Conservation (phyloP, 2,888 invertebrate species). For the Euplexia lucipara region DNA sequence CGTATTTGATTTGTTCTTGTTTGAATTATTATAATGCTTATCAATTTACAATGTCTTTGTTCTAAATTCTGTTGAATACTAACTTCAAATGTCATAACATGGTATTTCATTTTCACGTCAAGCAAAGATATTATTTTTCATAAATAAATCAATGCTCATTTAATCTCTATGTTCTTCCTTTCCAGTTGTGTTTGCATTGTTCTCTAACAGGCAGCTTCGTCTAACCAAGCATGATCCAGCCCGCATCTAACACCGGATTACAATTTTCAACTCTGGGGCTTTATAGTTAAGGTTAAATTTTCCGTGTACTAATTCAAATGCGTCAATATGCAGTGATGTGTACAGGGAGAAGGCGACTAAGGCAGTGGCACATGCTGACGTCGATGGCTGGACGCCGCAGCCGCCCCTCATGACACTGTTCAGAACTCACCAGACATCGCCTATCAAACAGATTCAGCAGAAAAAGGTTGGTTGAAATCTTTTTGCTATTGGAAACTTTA, state of each 20-base stretch:
- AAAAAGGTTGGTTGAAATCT: slow-evolving; percentile 86
- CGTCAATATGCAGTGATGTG: slow-evolving; percentile 82
- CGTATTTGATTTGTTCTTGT: background rate
- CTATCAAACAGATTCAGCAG: slow-evolving; percentile 93
- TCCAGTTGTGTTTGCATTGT: slow-evolving; percentile 36
- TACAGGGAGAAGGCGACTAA: slow-evolving; percentile 87
- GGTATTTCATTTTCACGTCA: slow-evolving; percentile 5
- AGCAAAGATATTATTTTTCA: background rate
- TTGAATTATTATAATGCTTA: background rate
- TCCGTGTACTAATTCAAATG: slow-evolving; percentile 65
- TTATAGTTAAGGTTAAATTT: slow-evolving; percentile 68
- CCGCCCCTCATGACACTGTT: slow-evolving; percentile 95
- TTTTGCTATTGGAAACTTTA: background rate
- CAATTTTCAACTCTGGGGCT: slow-evolving; percentile 58
- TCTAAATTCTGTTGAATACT: background rate
- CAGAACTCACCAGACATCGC: slow-evolving; percentile 93
- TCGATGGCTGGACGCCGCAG: slow-evolving; percentile 92
- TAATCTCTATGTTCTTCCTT: slow-evolving; percentile 34
- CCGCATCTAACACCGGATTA: slow-evolving; percentile 59
- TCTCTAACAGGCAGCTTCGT: slow-evolving; percentile 58
- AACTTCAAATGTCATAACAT: background rate
- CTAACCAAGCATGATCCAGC: slow-evolving; percentile 66
- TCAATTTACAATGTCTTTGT: background rate
- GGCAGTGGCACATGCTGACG: slow-evolving; percentile 78
- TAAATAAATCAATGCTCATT: slow-evolving; percentile 14